Evolutionary conservation across 2,113 vertebrate species (phyloP).

Genomic region (Petrocephalus microphthalmus): DNA sequence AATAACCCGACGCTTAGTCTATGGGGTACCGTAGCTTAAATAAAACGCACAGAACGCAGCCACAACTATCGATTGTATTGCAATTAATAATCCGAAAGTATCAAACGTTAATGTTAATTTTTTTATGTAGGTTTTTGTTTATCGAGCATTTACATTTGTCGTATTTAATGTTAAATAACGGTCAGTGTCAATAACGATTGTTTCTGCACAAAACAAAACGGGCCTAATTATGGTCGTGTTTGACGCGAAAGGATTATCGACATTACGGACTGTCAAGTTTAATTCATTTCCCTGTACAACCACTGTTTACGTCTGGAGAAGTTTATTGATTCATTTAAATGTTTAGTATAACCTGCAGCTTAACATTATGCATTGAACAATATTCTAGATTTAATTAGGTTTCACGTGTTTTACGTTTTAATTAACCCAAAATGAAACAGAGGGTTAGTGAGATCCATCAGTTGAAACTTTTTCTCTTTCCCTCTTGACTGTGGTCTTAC

Average conservation of each 20-base stretch:
- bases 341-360: background rate
- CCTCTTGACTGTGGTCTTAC: background rate
- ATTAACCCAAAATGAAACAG: background rate
- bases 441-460: background rate
- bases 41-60: background rate
- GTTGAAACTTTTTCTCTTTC: background rate
- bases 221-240: background rate
- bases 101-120: background rate
- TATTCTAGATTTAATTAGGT: background rate
- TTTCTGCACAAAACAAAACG: background rate
- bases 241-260: background rate
- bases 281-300: background rate
- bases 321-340: background rate
- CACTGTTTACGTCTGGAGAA: background rate
- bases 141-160: background rate
- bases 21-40: background rate
- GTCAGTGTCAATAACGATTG: background rate
- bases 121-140: background rate
- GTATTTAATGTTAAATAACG: background rate
- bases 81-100: background rate
- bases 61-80: background rate
- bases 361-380: background rate
- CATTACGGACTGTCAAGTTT: background rate
- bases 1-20: background rate
- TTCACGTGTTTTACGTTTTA: background rate